Evolutionary conservation across 2,888 invertebrate species (phyloP), one percentile per base, ranked within the genome.

Genomic region (Pediacus dermestoides): DNA sequence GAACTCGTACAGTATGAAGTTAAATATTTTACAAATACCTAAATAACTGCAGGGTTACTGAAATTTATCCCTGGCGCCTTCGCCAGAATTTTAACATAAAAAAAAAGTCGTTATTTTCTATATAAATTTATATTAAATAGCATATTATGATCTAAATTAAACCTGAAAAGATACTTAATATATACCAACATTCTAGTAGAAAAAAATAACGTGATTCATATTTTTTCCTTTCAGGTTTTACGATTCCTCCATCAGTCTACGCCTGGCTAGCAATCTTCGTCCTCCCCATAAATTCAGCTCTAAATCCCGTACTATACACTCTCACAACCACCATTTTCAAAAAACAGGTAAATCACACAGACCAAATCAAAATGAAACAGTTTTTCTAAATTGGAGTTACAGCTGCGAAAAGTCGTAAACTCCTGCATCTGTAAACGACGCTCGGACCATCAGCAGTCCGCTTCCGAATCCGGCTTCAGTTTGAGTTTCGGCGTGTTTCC

Each of bases 261-360:
- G 79, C 77, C 4, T 78, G 77, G 76, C 55, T 80, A 43, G 78
- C 78, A 0, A 75, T 80, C 12, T 72, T 78, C 46, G 73, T 78
- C 4, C 61, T 80, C 16, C 79, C 79, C 0, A 77, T 80, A 2
- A 79, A 79, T 58, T 78, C 77, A 1, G 78, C 78, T 0, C 59
- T 79, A 4, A 79, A 79, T 64, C 79, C 79, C 1, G 69, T 79
- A n/a, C 65, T 79, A 22, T 79, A 79, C 57, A 78, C 79, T 0
- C 54, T 79, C 28, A 78, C 78, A 1, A 79, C 78, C 2, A 75
- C 75, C 9, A 64, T 76, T 1, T 78, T 78, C 53, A 76, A 75
- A 55, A 77, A 77, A 59, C 78, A 78, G 62, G 71, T 72, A 48
- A 51, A 37, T 42, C 34, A 12, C n/a, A n/a, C n/a, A n/a, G n/a